Base-by-base conservation (phyloP, 2,113 vertebrate genomes). In the Odontophorus gujanensis region DNA sequence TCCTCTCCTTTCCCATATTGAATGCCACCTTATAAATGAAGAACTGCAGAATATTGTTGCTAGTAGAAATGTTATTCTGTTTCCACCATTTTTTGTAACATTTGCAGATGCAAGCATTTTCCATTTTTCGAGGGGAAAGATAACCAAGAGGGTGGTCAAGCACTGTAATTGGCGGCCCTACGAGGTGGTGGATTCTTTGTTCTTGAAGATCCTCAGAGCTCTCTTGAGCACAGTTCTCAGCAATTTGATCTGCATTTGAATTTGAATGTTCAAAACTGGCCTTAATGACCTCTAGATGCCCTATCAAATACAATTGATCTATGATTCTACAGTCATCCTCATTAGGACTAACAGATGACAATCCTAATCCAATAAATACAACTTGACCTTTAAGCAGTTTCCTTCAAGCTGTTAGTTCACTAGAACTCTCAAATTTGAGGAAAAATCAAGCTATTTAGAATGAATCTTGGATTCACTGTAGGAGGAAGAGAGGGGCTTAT, bases 191-290 rank as follows among this genome's bases (percentile, higher is more conserved):
- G 19, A 38, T 38, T 77, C 58, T 48, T 22, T 4, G 2, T 47
- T 85, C 25, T 58, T 62, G 11, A 11, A 85, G 9, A 18, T 45
- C 40, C 36, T 78, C 47, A 81, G 20, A 66, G 51, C 17, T 51
- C 24, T 40, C 0, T 0, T 45, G 21, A 18, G 2, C 26, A 79
- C 30, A 1, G 9, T 7, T 20, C 12, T 42, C 38, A 89, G 42
- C 22, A 89, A 59, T 42, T 10, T 30, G 4, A 74, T 25, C 16
- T 55, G 55, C 30, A 13, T 80, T 73, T 83, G 36, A 78, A 81
- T 12, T 9, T 38, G 11, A 45, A 59, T 36, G 25, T 43, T 62
- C 47, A 63, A 32, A 82, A 17, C 36, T 58, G 91, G 7, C 6
- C 45, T 61, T 71, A 66, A 38, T 62, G 51, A 75, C 32, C 21